Conservation (phyloP, 35 echinoderm and acorn worm species). For the Anneissia japonica region DNA sequence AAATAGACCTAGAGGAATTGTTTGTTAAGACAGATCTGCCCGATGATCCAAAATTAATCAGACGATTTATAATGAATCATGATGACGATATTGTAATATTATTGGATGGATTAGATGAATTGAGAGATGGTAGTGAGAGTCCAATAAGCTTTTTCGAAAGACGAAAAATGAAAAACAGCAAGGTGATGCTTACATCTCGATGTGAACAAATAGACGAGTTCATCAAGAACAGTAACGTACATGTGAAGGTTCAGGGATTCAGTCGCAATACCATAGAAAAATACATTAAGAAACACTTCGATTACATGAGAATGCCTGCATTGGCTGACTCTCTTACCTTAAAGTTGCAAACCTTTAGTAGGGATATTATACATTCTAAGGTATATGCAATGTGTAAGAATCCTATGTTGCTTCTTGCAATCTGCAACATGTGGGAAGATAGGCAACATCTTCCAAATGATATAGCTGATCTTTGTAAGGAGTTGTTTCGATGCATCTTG, state of each 20-base stretch:
- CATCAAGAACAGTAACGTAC: not conserved
- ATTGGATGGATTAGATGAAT: not conserved
- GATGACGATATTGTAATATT: not conserved
- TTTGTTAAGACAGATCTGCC: not conserved
- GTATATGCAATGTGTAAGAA: not conserved
- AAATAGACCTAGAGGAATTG: too few relatives aligned
- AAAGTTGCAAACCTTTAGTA: not conserved
- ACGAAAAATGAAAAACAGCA: not conserved
- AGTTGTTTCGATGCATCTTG: not conserved
- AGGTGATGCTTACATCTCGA: not conserved
- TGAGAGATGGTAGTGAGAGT: not conserved
- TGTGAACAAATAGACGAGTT: not conserved
- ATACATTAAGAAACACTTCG: not conserved
- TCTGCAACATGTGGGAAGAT: not conserved
- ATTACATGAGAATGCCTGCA: not conserved
- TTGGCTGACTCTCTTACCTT: not conserved
- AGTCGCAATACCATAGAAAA: not conserved
- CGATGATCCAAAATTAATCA: not conserved
- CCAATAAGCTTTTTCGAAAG: not conserved
- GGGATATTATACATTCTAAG: not conserved
- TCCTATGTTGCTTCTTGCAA: not conserved
- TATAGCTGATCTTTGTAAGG: not conserved
- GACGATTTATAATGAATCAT: not conserved
- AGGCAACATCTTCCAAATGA: not conserved
- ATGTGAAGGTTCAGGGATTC: not conserved